phyloP scores from a whole-genome alignment of 2,797 vertebrate genomes.

The Pristis pectinata region DNA sequence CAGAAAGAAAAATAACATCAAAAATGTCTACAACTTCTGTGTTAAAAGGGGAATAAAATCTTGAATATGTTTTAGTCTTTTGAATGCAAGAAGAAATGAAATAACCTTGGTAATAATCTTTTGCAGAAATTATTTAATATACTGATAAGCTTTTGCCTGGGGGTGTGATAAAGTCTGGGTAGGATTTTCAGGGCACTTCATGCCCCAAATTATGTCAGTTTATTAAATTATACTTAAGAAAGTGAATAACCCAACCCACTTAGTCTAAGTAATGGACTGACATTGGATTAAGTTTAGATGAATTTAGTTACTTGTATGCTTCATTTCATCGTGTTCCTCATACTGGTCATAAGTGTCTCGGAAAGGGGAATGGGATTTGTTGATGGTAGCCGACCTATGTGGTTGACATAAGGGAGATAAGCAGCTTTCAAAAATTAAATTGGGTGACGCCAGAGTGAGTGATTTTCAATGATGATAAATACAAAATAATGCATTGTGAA shows the following conservation, averaged over 20 bases:
- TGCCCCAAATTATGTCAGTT: background rate
- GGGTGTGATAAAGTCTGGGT: background rate
- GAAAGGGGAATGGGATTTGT: background rate
- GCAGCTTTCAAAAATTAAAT: too few relatives aligned
- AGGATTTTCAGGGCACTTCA: background rate
- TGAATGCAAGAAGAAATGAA: background rate
- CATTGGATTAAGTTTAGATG: background rate
- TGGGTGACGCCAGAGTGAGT: background rate
- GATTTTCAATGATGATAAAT: background rate
- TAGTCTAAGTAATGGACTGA: background rate
- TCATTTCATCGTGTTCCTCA: background rate
- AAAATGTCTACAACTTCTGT: background rate
- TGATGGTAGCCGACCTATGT: background rate
- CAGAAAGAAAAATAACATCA: background rate
- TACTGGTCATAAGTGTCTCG: background rate
- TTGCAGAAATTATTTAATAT: background rate
- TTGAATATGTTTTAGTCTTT: background rate
- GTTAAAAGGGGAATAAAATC: background rate
- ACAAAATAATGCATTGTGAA: background rate
- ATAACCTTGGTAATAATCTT: background rate
- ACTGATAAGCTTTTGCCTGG: background rate
- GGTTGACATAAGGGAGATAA: too few relatives aligned
- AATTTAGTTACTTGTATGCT: background rate
- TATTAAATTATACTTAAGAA: background rate
- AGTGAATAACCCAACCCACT: background rate